Conservation (phyloP, 1,140 invertebrate genomes). For the Carcinoscorpius rotundicauda region DNA sequence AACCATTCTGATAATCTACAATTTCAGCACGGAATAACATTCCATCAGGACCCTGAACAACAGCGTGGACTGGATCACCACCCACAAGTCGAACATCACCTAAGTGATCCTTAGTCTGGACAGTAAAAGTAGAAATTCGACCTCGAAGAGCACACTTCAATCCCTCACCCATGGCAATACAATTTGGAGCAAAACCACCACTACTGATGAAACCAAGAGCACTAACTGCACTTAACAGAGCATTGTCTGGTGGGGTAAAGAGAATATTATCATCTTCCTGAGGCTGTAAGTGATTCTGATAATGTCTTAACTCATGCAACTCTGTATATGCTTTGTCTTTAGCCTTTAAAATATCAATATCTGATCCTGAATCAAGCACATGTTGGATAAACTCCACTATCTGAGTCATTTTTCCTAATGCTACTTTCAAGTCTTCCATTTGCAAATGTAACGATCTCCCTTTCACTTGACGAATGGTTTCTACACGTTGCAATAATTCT, state of each 20-base stretch:
- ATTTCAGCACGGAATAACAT: constrained; percentile 34
- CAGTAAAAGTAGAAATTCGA: constrained; percentile 33
- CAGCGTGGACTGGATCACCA: constrained; percentile 48
- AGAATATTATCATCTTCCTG: constrained; percentile 44
- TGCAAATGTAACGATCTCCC: constrained; percentile 45
- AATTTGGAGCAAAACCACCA: constrained; percentile 46
- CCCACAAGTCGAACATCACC: constrained; percentile 44
- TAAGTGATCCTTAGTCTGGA: constrained; percentile 40
- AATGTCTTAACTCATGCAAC: constrained; percentile 51
- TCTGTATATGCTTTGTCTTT: constrained; percentile 56
- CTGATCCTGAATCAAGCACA: constrained; percentile 41
- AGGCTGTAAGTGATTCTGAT: constrained; percentile 35
- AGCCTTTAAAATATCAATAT: constrained; percentile 53
- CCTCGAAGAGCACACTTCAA: constrained; percentile 35
- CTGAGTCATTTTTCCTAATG: constrained; percentile 47
- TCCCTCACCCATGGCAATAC: constrained; percentile 38
- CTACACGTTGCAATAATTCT: constrained; percentile 58
- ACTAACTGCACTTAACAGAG: constrained; percentile 37
- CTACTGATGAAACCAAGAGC: constrained; percentile 40
- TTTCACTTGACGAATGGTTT: constrained; percentile 58
- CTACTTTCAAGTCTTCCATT: constrained; percentile 33
- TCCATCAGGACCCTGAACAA: constrained; percentile 46
- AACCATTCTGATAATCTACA: constrained; percentile 38
- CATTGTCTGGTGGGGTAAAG: constrained; percentile 42
- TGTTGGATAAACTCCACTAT: constrained; percentile 51